These are phyloP conservation scores for Rhodinocichla rosea DNA, from an alignment of 2,113 vertebrate species.

Conservation along the genomic window DNA sequence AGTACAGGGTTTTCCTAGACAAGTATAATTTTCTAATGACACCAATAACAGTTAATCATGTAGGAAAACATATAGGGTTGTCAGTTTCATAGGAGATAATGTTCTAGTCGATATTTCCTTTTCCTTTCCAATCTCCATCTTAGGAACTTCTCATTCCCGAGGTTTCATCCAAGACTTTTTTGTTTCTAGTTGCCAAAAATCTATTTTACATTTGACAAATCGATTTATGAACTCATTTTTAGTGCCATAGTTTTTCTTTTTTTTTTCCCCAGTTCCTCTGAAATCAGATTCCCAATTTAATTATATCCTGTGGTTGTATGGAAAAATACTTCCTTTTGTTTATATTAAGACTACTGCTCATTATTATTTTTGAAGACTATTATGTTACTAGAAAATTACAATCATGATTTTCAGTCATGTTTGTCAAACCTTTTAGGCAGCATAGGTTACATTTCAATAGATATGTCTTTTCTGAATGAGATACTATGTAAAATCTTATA, in stretches of 20 bases:
- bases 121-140: neutral
- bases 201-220: neutral
- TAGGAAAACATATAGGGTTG: neutral
- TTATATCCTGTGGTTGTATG: neutral
- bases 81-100: neutral
- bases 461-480: neutral
- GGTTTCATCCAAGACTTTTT: neutral
- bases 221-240: neutral
- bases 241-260: neutral
- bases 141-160: neutral
- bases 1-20: neutral
- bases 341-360: neutral
- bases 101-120: neutral
- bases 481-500: neutral
- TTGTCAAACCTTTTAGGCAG: neutral
- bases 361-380: neutral
- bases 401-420: neutral
- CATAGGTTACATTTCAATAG: neutral
- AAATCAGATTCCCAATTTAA: neutral
- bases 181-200: neutral
- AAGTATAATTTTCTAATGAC: neutral
- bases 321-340: neutral
- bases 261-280: neutral
- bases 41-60: neutral
- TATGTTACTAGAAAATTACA: neutral